Evolutionary conservation across 2,888 invertebrate genomes (phyloP), one percentile per base, ranked within the genome.

Genomic region (Cheilosia vulpina): DNA sequence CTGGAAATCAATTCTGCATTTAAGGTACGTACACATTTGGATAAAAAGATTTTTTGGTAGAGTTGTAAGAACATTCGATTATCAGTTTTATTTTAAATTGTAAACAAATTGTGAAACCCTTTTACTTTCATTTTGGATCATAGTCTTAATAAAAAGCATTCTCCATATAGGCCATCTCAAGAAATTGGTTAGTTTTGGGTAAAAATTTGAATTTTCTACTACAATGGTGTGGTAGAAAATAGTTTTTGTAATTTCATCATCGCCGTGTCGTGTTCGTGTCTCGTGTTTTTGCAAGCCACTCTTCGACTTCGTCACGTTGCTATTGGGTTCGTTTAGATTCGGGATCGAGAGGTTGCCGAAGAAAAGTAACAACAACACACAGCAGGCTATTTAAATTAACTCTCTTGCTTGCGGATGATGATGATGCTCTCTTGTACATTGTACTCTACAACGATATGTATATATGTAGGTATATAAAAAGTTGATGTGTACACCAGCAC

Each of bases 151-250:
- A 7, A 27, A n/a, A 63, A 50, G 6, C 9, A 1, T 15, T 21
- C 5, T 27, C 15, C 4, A 5, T 24, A 24, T 31, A 31, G 27
- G 21, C 0, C 7, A n/a, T 3, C n/a, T 17, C 7, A 9, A 47
- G 15, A 31, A 55, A 31, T 34, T 15, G 5, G 2, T 62, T 60
- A 19, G 11, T 13, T 66, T 52, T 65, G 11, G 11, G 62, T 78
- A 89, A 90, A 90, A 90, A 89, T 89, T 89, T 88, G 89, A 90
- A 88, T 89, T 89, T 90, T 89, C 90, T 91, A 89, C 89, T 89
- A 90, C 89, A 90, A 91, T 89, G 88, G 89, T 87, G 88, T 89
- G 91, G 92, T 91, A 90, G 90, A 90, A 91, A 91, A 89, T 90
- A 90, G 88, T 90, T 91, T 91, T 91, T 88, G 69, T 69, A 78